Base-by-base conservation (phyloP, 2,797 vertebrate species). In the Peromyscus nudipes region DNA sequence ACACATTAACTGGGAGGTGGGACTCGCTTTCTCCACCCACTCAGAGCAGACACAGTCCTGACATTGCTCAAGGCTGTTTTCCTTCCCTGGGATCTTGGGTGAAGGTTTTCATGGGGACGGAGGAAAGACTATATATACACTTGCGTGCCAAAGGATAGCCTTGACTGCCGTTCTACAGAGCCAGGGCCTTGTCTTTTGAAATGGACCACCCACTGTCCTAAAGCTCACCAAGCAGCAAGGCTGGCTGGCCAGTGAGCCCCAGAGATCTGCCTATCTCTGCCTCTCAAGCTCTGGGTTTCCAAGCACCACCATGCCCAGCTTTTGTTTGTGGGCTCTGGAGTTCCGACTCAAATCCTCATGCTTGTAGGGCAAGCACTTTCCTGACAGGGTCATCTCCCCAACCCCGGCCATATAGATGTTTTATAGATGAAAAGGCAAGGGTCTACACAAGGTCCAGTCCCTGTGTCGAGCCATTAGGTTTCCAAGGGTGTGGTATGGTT, bases 1-100 rank as follows among this genome's bases (percentile, higher is more conserved):
- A 69, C 7, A 5, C 21, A 4, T 21, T n/a, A 86, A 52, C 6
- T 1, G 0, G 21, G 64, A 86, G 21, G 64, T 69, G 12, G 31
- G 31, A n/a, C 31, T 43, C 7, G 6, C 31, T 52, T 52, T n/a
- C n/a, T 57, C 57, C 40, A 0, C 4, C 84, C 95, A 95, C 92
- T 96, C 95, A 93, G 43, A 91, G 71, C 79, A 87, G 90, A 89
- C 65, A 8, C 1, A 5, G 17, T n/a, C 43, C 62, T 49, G 83
- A 21, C 6, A 52, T 14, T 10, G 57, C 4, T 40, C n/a, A 40
- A 16, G 67, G 69, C 69, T 85, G 43, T 94, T 96, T 96, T 96
- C 80, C 89, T 95, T 97, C 86, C 96, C 91, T 96, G 80, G 88
- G 92, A 94, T 94, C 81, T 96, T 94, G 93, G 96, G 89, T 67